Conservation (phyloP, 2,113 vertebrate genomes). For the Talpa occidentalis region DNA sequence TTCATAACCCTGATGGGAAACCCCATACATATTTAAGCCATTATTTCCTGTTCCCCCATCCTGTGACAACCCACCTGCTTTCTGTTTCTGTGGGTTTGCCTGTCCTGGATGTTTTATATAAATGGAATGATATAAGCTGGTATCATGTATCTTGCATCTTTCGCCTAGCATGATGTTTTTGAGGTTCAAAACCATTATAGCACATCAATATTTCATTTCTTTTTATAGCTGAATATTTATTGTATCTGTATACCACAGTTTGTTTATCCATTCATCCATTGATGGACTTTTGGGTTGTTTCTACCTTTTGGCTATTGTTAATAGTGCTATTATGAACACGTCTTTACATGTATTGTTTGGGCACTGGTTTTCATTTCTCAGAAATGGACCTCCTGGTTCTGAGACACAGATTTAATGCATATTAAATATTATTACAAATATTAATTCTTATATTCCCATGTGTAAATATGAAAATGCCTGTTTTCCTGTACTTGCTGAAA, state of each 20-base stretch:
- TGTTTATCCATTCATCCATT: too few species aligned
- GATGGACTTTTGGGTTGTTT: too few species aligned
- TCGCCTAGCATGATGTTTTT: not conserved
- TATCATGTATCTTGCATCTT: not conserved
- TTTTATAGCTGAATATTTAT: slow-evolving; percentile 3
- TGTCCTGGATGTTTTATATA: not conserved
- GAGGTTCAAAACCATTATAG: not conserved
- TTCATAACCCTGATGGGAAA: not conserved
- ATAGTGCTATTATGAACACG: not conserved
- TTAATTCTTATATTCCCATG: not conserved
- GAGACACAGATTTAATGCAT: slow-evolving; percentile 13
- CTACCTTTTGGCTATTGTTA: not conserved
- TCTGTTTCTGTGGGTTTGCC: not conserved
- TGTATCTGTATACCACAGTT: not conserved
- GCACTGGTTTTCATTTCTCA: not conserved
- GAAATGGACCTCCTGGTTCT: slow-evolving; percentile 20
- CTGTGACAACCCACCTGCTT: not conserved
- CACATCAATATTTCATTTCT: not conserved
- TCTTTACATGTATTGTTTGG: not conserved
- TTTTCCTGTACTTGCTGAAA: not conserved
- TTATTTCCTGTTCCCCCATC: not conserved
- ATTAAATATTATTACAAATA: not conserved
- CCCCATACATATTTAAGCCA: not conserved
- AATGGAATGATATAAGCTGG: not conserved
- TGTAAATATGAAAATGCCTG: not conserved